phyloP scores from a whole-genome alignment of 2,888 invertebrate genomes.

The Altica lythri region DNA sequence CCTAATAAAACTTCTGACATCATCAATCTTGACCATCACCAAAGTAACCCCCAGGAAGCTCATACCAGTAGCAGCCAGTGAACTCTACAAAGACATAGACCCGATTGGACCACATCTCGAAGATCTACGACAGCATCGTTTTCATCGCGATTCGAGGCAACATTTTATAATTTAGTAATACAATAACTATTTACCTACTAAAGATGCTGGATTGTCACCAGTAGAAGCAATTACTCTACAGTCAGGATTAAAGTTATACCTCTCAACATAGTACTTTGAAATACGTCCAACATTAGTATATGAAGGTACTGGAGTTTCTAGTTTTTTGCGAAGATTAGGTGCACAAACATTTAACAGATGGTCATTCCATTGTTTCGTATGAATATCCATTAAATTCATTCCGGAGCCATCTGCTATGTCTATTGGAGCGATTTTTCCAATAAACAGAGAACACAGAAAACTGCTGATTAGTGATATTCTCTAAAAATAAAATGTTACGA shows the following conservation, averaged over 20 bases:
- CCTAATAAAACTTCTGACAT: no score
- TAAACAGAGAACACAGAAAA: conserved; percentile 85
- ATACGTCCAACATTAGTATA: conserved; percentile 73
- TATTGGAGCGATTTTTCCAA: conserved; percentile 87
- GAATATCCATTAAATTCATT: conserved; percentile 92
- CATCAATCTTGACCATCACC: no score
- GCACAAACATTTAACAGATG: conserved; percentile 78
- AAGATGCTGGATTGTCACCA: conserved; percentile 91
- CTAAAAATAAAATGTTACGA: conserved; percentile 56
- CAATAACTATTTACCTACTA: conserved; percentile 65
- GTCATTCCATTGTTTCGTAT: conserved; percentile 75
- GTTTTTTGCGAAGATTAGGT: conserved; percentile 71
- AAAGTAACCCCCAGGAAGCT: no score
- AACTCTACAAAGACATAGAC: no score
- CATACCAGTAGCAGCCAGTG: no score
- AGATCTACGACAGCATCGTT: no score
- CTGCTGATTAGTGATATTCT: conserved; percentile 92
- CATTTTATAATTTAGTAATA: neutral
- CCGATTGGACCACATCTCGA: no score
- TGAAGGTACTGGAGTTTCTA: conserved; percentile 77
- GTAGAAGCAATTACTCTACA: conserved; percentile 89
- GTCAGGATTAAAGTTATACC: conserved; percentile 80
- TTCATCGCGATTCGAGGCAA: no score
- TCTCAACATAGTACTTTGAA: conserved; percentile 78
- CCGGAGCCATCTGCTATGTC: conserved; percentile 94